These are phyloP conservation scores for Thaleichthys pacificus DNA, from an alignment of 2,797 vertebrate genomes.

Conservation along the genomic window DNA sequence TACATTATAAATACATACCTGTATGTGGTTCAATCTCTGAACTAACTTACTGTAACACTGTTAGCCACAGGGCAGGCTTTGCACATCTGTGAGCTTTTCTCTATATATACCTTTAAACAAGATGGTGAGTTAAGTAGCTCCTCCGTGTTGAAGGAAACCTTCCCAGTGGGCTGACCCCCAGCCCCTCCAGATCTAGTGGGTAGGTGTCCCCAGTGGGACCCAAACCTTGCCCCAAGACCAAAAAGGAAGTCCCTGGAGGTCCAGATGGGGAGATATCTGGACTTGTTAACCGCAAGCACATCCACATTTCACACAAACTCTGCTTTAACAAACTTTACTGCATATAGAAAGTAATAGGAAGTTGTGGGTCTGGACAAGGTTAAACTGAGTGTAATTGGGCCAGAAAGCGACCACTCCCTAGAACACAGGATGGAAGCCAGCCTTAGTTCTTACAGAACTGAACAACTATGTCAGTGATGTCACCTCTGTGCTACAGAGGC, in stretches of 20 bases:
- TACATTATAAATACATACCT: neutral
- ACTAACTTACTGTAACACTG: neutral
- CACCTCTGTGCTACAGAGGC: conserved; percentile 2
- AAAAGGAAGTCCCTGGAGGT: neutral
- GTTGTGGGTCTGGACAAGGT: neutral
- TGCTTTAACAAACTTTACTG: neutral
- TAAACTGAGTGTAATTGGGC: conserved; percentile 17
- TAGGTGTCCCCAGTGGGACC: neutral
- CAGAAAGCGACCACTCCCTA: conserved; percentile 23
- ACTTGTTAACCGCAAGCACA: neutral
- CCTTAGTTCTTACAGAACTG: conserved; percentile 12
- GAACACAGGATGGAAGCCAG: conserved; percentile 8
- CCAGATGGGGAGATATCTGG: neutral
- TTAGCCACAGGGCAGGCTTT: no score
- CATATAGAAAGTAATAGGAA: neutral
- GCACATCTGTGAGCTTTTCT: neutral
- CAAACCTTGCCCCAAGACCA: neutral
- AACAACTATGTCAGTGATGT: conserved; percentile 29
- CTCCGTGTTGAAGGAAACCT: neutral
- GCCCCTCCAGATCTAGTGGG: neutral
- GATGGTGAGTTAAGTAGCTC: neutral
- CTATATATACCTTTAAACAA: neutral
- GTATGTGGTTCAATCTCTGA: conserved; percentile 7
- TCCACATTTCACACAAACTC: neutral
- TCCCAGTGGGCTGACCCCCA: neutral